Evolutionary conservation across 2,888 invertebrate species (phyloP).

Genomic region (Alloscopus bannaensis): DNA sequence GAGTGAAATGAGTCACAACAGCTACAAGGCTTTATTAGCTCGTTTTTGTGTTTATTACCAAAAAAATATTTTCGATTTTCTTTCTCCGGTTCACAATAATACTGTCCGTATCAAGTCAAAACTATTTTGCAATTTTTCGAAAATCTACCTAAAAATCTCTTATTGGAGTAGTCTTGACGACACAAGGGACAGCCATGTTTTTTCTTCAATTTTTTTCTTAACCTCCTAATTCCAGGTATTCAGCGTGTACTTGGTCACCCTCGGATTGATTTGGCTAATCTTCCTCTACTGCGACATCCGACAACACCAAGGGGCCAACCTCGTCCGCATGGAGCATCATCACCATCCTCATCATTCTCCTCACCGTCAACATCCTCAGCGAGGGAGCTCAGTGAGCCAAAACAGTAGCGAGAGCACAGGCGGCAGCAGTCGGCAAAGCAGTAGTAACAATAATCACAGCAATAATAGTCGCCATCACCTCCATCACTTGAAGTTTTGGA

Average conservation of each 20-base stretch:
- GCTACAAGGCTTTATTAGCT: too few species aligned
- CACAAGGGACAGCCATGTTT: too few species aligned
- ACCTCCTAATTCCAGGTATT: conserved; percentile 82
- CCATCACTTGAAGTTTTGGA: conserved; percentile 40
- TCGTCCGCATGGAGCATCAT: conserved; percentile 59
- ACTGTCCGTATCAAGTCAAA: too few species aligned
- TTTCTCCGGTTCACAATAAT: too few species aligned
- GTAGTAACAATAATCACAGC: conserved; percentile 36
- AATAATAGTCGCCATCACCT: conserved; percentile 28
- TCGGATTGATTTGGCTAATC: conserved; percentile 81
- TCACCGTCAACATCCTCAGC: conserved; percentile 7
- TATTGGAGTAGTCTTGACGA: too few species aligned
- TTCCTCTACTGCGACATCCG: conserved; percentile 81
- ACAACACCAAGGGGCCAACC: conserved; percentile 77
- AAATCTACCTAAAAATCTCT: too few species aligned
- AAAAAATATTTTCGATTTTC: too few species aligned
- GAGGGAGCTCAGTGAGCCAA: conserved; percentile 37
- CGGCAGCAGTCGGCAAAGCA: conserved; percentile 37
- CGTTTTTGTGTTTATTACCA: too few species aligned
- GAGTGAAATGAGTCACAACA: too few species aligned
- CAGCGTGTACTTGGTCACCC: conserved; percentile 79
- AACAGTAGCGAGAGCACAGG: conserved; percentile 51
- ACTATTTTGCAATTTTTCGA: too few species aligned
- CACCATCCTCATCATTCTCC: background rate
- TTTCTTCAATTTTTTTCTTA: conserved; percentile 49